Base-by-base conservation (phyloP, 2,888 invertebrate genomes). In the Spisula subtruncata region DNA sequence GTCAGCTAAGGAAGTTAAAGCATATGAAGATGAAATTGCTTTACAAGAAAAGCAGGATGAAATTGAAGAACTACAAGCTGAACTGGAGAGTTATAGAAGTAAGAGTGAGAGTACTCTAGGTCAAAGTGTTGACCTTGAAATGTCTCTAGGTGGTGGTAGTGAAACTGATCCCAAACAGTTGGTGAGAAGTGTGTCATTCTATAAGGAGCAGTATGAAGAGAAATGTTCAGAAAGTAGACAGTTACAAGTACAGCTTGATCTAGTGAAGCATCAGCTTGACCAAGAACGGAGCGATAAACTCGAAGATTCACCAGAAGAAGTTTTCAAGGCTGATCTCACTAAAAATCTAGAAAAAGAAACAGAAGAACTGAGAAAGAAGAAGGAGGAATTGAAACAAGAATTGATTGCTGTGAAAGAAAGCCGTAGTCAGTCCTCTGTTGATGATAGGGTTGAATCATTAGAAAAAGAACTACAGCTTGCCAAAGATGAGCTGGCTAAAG, bases 11-110 rank as follows among this genome's bases (percentile, higher is more conserved):
- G 90, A 94, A 60, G 90, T 92, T 60, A 85, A 79, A 92, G 84
- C 90, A 8, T 91, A 92, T 85, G 91, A 92, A 83, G 91, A 91
- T 91, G 91, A 89, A 79, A 89, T 91, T 54, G 88, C 90, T 32
- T 56, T 91, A 83, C 88, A 92, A 87, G 92, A 93, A 51, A 93
- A 92, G 48, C 91, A 93, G 32, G 92, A 93, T 89, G 94, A 95
- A 85, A 87, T 94, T 25, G 92, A 94, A 51, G 86, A 89, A 71
- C 83, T 93, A 14, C 92, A 90, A 56, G 87, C 90, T 41, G 92
- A 92, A 32, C 81, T 93, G 54, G 91, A 93, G 41, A 83, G 85
- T 32, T 91, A 90, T 81, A 87, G 92, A 88, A 89, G 90, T 71
- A 82, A 90, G 66, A 81, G 85, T 71, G 86, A 90, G 60, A 89